These are phyloP conservation scores for Zenarchopterus dispar DNA, from an alignment of 2,797 vertebrate genomes.

Conservation along the genomic window DNA sequence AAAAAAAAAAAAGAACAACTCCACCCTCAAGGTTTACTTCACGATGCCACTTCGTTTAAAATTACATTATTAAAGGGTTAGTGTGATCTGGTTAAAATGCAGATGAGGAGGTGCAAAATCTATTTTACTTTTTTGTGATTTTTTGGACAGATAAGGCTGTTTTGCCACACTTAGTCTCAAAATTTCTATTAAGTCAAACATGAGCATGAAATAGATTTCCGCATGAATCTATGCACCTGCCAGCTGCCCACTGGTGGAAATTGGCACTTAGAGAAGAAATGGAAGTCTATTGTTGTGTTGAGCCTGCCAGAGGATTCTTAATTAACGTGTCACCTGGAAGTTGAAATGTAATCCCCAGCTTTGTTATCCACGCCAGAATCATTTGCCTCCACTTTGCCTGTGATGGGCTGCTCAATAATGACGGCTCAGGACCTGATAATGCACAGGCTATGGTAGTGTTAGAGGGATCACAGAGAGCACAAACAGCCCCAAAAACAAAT, in stretches of 20 bases:
- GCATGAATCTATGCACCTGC: slow-evolving; percentile 82
- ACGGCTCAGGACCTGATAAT: slow-evolving; percentile 57
- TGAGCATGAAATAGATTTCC: slow-evolving; percentile 83
- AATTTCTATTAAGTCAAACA: slow-evolving; percentile 83
- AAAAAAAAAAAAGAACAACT: slow-evolving; percentile 8
- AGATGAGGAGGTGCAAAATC: slow-evolving; percentile 62
- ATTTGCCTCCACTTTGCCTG: slow-evolving; percentile 77
- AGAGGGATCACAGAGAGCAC: slow-evolving; percentile 53
- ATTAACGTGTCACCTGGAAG: slow-evolving; percentile 87
- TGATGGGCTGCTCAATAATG: slow-evolving; percentile 74
- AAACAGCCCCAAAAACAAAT: slow-evolving; percentile 30
- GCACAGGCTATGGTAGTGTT: slow-evolving; percentile 58
- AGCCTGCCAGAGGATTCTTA: slow-evolving; percentile 81
- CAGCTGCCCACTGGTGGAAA: slow-evolving; percentile 79
- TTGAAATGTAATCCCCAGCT: slow-evolving; percentile 83
- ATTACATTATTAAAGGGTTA: slow-evolving; percentile 28
- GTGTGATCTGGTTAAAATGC: slow-evolving; percentile 35
- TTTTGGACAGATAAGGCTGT: slow-evolving; percentile 65
- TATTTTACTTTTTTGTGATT: slow-evolving; percentile 60
- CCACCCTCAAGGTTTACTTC: slow-evolving; percentile 23
- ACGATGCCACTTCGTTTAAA: slow-evolving; percentile 36
- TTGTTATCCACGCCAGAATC: slow-evolving; percentile 82
- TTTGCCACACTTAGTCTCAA: slow-evolving; percentile 70
- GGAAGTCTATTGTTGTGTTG: slow-evolving; percentile 84
- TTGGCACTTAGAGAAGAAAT: slow-evolving; percentile 84